Conservation (phyloP, 2,113 vertebrate species). For the Semicossyphus pulcher region DNA sequence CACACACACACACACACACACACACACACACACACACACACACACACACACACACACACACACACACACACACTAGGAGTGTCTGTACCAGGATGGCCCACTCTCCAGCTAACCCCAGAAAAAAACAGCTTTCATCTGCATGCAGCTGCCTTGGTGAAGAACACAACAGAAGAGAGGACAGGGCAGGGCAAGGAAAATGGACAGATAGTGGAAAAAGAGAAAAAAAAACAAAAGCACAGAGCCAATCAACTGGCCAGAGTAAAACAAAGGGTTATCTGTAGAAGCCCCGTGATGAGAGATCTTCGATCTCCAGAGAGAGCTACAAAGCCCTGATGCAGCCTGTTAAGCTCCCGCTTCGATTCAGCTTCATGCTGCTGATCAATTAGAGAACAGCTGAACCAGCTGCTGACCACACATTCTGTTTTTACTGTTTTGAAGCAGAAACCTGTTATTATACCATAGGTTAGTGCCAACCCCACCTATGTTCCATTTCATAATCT, state of each 20-base stretch:
- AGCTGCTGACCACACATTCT: slow-evolving; percentile 64
- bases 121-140: slow-evolving; percentile 56
- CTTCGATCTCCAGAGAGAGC: slow-evolving; percentile 59
- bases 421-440: slow-evolving; percentile 17
- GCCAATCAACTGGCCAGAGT: slow-evolving; percentile 55
- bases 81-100: slow-evolving; percentile 16
- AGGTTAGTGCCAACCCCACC: slow-evolving; percentile 13
- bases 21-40: slow-evolving; percentile 26
- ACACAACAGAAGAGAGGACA: slow-evolving; percentile 14
- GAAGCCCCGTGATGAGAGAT: slow-evolving; percentile 61
- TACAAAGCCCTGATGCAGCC: slow-evolving; percentile 54
- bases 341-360: slow-evolving; percentile 60
- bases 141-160: slow-evolving; percentile 33
- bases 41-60: slow-evolving; percentile 22
- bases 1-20: slow-evolving; percentile 24
- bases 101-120: slow-evolving; percentile 20
- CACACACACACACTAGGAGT: slow-evolving; percentile 9
- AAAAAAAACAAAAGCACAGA: slow-evolving; percentile 23
- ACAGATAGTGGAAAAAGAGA: slow-evolving; percentile 22
- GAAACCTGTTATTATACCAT: background rate
- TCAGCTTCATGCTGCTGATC: slow-evolving; percentile 59
- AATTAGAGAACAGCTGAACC: slow-evolving; percentile 67
- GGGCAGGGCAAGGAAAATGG: slow-evolving; percentile 6
- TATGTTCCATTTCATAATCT: background rate
- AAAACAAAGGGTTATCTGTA: slow-evolving; percentile 75